phyloP scores from a whole-genome alignment of 2,888 invertebrate genomes.

The Tachystola acroxantha region DNA sequence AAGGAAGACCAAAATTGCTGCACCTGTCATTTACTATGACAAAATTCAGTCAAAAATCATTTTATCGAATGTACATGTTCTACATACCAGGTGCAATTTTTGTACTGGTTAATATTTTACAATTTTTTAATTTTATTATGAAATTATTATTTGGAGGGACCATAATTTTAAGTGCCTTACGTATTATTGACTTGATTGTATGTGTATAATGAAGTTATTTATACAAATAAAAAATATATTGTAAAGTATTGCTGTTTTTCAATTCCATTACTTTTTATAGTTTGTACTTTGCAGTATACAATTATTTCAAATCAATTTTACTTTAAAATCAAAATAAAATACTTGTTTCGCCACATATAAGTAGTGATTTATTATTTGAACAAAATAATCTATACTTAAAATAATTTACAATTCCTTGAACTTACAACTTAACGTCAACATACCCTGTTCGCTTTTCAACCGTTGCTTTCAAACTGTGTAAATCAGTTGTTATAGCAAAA shows the following conservation, averaged over 20 bases:
- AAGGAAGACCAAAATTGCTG: no score
- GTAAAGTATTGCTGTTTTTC: slow-evolving; percentile 1
- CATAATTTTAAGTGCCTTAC: slow-evolving; percentile 73
- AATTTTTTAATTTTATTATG: slow-evolving; percentile 42
- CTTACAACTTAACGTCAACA: slow-evolving; percentile 66
- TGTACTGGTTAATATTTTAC: no score
- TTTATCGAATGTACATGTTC: no score
- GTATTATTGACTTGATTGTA: slow-evolving; percentile 40
- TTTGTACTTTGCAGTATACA: no score
- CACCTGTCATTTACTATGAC: no score
- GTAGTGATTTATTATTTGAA: slow-evolving; percentile 76
- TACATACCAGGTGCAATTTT: slow-evolving; percentile 28
- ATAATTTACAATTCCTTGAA: slow-evolving; percentile 71
- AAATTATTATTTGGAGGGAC: slow-evolving; percentile 64
- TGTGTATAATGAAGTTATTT: slow-evolving; percentile 41
- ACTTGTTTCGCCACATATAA: slow-evolving; percentile 48
- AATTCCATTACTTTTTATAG: no score
- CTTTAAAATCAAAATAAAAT: slow-evolving; percentile 42
- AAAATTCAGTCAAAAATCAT: no score
- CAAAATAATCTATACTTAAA: slow-evolving; percentile 73
- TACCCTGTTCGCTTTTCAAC: slow-evolving; percentile 77
- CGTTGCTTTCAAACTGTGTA: slow-evolving; percentile 52
- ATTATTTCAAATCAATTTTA: no score
- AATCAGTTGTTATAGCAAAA: slow-evolving; percentile 7
- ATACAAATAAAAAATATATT: slow-evolving; percentile 23